Base-by-base conservation (phyloP, 2,888 invertebrate species). In the Ophion ellenae region DNA sequence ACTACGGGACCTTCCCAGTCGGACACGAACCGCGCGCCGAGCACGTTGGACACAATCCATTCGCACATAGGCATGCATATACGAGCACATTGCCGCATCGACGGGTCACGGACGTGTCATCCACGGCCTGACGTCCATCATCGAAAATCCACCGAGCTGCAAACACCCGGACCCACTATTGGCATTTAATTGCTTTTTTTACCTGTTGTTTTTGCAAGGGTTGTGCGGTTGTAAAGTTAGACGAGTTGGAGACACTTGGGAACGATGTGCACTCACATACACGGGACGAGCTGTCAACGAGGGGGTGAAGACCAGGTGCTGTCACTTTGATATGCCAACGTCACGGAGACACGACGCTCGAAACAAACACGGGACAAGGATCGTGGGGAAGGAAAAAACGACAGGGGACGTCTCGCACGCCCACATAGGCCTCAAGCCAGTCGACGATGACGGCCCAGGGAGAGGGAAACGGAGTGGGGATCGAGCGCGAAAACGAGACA, bases 11-110 rank as follows among this genome's bases (percentile, higher is more conserved):
- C 88, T 89, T 90, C 91, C 90, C 90, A 93, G 93, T 93, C 92
- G 89, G 91, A 91, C 91, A 90, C 90, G 90, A 90, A 90, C 91
- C 91, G 93, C 91, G 92, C 90, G 90, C 90, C 90, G 90, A 90
- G 88, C 88, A 90, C 89, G 90, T 91, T 90, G 87, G 86, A 83
- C 78, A 86, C 63, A 57, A 77, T 36, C 57, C 17, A 61, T 47
- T 64, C 79, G 32, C 57, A 78, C 59, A 69, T 28, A 83, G 73
- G 80, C 47, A 81, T 73, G 57, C 64, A 81, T 20, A 84, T 69
- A 73, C 81, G 59, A 64, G 63, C 45, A 64, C 70, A 45, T 9
- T 20, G 57, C 69, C 36, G 53, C 20, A 73, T 53, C 66, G 32
- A 53, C 40, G 73, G n/a, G 24, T 45, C 57, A 73, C 66, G 71